Conservation (phyloP, 2,888 invertebrate genomes). For the Parnassius orleans region DNA sequence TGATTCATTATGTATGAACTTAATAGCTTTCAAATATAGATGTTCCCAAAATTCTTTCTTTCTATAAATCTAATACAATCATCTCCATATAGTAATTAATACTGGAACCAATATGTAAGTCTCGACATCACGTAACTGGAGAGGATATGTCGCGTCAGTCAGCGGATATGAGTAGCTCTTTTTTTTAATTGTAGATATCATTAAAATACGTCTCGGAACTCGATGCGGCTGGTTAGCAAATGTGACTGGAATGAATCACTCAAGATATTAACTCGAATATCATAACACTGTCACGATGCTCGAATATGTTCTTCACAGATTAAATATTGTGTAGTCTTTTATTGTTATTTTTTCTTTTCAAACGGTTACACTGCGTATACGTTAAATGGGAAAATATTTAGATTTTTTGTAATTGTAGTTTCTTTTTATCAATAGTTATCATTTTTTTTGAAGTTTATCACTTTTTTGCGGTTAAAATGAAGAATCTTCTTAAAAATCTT, state of each 20-base stretch:
- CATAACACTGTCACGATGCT: constrained; percentile 4
- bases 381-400: no score
- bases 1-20: no score
- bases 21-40: no score
- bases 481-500: no score
- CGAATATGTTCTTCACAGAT: constrained; percentile 7
- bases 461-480: no score
- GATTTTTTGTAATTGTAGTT: no score
- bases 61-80: no score
- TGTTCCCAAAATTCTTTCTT: no score
- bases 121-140: neutral
- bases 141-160: constrained; percentile 17
- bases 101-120: neutral
- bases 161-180: constrained; percentile 21
- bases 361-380: no score
- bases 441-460: no score
- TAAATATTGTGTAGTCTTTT: neutral
- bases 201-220: constrained; percentile 7
- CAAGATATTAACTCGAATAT: constrained; percentile 4
- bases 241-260: constrained; percentile 23
- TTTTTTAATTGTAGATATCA: constrained; percentile 11
- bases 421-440: no score
- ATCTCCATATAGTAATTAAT: no score
- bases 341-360: neutral
- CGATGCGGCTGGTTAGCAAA: constrained; percentile 26